Evolutionary conservation across 2,888 invertebrate genomes (phyloP).

Genomic region (Melanargia galathea): DNA sequence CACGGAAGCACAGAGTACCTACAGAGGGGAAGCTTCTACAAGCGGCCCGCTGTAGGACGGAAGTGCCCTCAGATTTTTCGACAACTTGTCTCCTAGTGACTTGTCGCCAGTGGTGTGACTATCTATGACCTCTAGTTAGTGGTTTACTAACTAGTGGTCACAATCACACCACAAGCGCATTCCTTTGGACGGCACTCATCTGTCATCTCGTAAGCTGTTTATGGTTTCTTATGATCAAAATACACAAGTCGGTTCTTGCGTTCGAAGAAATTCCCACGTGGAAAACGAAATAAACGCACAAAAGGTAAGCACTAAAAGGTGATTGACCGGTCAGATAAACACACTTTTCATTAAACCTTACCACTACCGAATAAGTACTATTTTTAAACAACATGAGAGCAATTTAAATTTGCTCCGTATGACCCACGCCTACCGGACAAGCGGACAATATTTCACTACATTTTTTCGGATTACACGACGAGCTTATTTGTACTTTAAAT

Average conservation of each 20-base stretch:
- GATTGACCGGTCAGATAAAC: constrained; percentile 53
- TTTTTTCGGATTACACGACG: constrained; percentile 51
- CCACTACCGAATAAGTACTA: constrained; percentile 53
- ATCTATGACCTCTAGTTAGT: too few species aligned
- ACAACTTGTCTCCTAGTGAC: too few species aligned
- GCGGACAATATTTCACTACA: constrained; percentile 74
- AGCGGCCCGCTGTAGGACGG: too few species aligned
- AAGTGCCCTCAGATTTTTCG: too few species aligned
- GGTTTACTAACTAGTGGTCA: too few species aligned
- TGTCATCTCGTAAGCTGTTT: too few species aligned
- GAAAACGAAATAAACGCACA: constrained; percentile 46
- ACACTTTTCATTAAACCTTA: constrained; percentile 47
- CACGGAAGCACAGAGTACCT: too few species aligned
- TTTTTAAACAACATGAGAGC: constrained; percentile 54
- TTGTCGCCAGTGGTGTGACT: too few species aligned
- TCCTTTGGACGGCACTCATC: too few species aligned
- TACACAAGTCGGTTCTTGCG: not conserved
- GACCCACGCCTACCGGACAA: constrained; percentile 79
- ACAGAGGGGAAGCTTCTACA: too few species aligned
- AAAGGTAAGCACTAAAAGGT: constrained; percentile 47
- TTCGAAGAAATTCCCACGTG: constrained; percentile 21
- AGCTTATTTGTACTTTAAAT: constrained; percentile 51
- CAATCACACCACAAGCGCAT: too few species aligned
- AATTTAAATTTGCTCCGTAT: constrained; percentile 59
- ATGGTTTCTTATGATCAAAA: too few species aligned